Evolutionary conservation across 2,888 invertebrate species (phyloP).

Genomic region (Stegana nigrithorax): DNA sequence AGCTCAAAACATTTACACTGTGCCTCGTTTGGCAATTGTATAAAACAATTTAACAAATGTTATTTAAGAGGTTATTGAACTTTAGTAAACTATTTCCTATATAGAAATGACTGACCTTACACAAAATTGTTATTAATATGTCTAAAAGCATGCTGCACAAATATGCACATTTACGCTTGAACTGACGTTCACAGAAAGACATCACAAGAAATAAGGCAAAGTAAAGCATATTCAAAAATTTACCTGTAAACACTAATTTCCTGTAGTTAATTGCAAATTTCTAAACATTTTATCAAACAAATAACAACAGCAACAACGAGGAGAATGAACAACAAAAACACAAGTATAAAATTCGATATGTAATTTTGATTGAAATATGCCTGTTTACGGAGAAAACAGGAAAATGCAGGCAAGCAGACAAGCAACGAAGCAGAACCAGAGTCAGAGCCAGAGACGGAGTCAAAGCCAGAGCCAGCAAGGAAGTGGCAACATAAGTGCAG

Average conservation of each 20-base stretch:
- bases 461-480: neutral
- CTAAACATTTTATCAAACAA: slow-evolving; percentile 40
- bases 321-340: slow-evolving; percentile 25
- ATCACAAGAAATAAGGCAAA: too few species aligned
- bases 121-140: too few species aligned
- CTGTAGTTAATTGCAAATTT: slow-evolving; percentile 56
- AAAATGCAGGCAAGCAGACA: neutral
- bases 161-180: too few species aligned
- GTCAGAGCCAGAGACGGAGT: neutral
- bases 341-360: slow-evolving; percentile 40
- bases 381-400: slow-evolving; percentile 1
- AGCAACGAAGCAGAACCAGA: neutral
- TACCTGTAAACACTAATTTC: slow-evolving; percentile 49
- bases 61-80: too few species aligned
- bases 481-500: neutral
- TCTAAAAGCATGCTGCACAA: too few species aligned
- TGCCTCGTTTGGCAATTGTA: too few species aligned
- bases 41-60: too few species aligned
- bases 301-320: slow-evolving; percentile 22
- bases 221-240: slow-evolving; percentile 21
- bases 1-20: too few species aligned
- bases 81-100: too few species aligned
- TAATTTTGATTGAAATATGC: slow-evolving; percentile 28
- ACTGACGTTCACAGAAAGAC: too few species aligned
- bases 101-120: too few species aligned